Base-by-base conservation (phyloP, 1,140 invertebrate genomes). In the Ptiloglossa arizonensis region DNA sequence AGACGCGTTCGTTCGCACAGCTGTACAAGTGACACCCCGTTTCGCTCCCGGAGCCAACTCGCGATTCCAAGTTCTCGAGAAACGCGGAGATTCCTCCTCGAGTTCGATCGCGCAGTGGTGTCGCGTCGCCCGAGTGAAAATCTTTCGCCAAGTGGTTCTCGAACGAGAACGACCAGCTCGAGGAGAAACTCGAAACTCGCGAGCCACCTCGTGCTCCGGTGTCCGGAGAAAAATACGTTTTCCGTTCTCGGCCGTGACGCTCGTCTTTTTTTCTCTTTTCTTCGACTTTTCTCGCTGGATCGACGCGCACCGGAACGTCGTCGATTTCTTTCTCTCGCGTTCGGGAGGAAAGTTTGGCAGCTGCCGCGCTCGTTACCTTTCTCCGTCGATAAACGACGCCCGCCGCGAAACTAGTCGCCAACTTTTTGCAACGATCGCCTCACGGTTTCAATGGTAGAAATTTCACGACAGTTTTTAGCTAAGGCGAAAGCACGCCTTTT, bases 131-230 rank as follows among this genome's bases (percentile, higher is more conserved):
- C 4, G 19, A 82, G 64, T 82, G 70, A 83, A 79, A 69, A 83
- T 79, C 57, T 54, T n/a, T 52, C 56, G 44, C 68, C 60, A 60
- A 80, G 80, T 69, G 63, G 50, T 72, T 77, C 67, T 77, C 63
- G 27, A 15, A 19, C 38, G 22, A 32, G 17, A 66, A 50, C 27
- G 70, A 70, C 71, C 52, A 80, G 80, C 73, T 67, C 60, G 38
- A 77, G 68, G 83, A 86, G 79, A 88, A 86, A 86, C 86, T 85
- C 86, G 77, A 87, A 87, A 84, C 80, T 85, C 57, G 76, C 22
- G 24, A 48, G 46, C 27, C 35, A n/a, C 17, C 13, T 35, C 19
- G 15, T 15, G 29, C 15, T 60, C 50, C n/a, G n/a, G 52, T n/a
- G 50, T 22, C 41, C 44, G 13, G 71, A 68, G 82, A 66, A 81